phyloP scores from a whole-genome alignment of 2,113 vertebrate species.

The Saimiri boliviensis region DNA sequence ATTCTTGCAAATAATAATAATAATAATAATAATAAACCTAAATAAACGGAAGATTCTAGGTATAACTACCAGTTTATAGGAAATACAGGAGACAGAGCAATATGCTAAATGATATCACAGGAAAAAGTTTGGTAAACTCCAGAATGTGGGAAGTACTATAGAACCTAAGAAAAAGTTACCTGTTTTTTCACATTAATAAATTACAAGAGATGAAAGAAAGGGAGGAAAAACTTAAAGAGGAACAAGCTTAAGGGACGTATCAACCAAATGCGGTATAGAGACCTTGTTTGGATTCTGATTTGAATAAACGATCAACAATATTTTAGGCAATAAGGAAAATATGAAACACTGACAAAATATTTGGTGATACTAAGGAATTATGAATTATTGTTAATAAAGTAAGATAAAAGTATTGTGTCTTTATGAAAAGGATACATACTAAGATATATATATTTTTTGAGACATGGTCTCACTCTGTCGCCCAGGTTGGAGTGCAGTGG shows the following conservation, averaged over 20 bases:
- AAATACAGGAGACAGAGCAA: background rate
- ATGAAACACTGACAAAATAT: background rate
- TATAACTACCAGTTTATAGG: background rate
- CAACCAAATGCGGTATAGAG: background rate
- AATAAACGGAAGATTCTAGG: background rate
- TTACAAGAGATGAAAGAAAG: background rate
- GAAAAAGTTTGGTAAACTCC: conserved; percentile 26
- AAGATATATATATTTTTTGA: background rate
- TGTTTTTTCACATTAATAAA: conserved; percentile 22
- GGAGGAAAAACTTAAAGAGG: background rate
- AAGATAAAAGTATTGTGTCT: background rate
- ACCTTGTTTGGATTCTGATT: background rate
- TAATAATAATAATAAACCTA: background rate
- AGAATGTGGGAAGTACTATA: background rate
- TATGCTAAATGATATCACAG: background rate
- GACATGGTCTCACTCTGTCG: too few species aligned
- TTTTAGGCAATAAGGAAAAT: conserved; percentile 14
- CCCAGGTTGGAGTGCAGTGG: too few species aligned
- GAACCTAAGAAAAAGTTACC: background rate
- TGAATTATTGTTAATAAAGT: background rate
- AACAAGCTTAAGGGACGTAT: background rate
- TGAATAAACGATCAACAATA: background rate
- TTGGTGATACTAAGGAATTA: background rate
- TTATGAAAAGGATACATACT: background rate
- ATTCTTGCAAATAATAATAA: background rate